These are phyloP conservation scores for Sinosuthora webbiana DNA, from an alignment of 2,113 vertebrate genomes.

Conservation along the genomic window DNA sequence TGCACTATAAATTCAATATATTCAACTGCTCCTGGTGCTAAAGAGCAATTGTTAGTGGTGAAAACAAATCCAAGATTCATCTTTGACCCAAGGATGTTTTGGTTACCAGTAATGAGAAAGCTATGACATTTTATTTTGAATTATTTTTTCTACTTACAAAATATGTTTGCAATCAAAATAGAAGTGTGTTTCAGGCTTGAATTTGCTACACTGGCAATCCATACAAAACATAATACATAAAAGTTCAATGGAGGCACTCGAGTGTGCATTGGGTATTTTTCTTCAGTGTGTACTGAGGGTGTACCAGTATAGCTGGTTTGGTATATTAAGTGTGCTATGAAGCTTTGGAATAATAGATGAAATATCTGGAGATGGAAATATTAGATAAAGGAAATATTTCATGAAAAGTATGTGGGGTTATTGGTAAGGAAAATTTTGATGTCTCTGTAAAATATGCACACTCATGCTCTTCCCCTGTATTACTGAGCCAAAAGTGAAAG, in stretches of 20 bases:
- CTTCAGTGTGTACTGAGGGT: not conserved
- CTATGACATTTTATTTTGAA: not conserved
- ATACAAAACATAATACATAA: constrained; percentile 7
- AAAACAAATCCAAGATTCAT: not conserved
- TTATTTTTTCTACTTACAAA: constrained; percentile 8
- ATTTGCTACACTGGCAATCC: not conserved
- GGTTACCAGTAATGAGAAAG: constrained; percentile 5
- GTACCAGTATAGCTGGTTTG: not conserved
- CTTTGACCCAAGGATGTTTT: constrained; percentile 28
- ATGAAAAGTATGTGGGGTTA: not conserved
- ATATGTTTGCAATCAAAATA: constrained; percentile 3
- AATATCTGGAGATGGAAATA: not conserved
- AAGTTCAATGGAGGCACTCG: not conserved
- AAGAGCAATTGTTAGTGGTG: constrained; percentile 36
- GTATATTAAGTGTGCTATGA: not conserved
- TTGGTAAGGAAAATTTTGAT: not conserved
- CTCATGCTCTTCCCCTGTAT: not conserved
- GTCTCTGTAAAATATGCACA: not conserved
- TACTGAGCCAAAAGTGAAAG: not conserved
- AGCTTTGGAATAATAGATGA: not conserved
- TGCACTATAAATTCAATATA: constrained; percentile 58
- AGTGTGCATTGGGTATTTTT: constrained; percentile 1
- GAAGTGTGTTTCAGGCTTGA: constrained; percentile 12
- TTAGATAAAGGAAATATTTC: not conserved
- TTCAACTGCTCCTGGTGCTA: constrained; percentile 52